Percentiles rank a stretch among this genome's conserved stretches.
Conservation (phyloP, 2,888 invertebrate species). For the Dicyrtomina minuta region DNA sequence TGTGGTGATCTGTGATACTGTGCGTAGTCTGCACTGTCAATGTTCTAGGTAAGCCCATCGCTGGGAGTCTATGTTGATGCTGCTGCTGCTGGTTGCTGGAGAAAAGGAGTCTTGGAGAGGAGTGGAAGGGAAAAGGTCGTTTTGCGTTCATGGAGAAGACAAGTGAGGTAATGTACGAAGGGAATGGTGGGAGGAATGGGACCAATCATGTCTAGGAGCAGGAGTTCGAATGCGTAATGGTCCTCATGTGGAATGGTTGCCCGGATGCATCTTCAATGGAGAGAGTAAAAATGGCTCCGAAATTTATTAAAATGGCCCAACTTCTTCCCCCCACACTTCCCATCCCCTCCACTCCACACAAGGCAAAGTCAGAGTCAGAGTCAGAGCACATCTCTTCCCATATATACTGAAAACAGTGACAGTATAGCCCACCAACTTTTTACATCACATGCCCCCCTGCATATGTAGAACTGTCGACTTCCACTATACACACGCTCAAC, state of each 20-base stretch:
- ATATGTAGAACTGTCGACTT: no score
- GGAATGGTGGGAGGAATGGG: constrained; percentile 30
- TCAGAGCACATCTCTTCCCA: no score
- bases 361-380: no score
- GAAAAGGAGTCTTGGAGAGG: background rate
- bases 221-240: constrained; percentile 28
- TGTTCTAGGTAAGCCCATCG: no score
- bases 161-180: constrained; percentile 11
- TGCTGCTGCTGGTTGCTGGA: background rate
- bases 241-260: constrained; percentile 32
- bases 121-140: constrained; percentile 12
- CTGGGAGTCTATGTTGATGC: no score
- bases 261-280: constrained; percentile 24
- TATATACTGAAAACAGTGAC: no score
- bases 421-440: no score
- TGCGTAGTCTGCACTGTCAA: no score
- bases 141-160: constrained; percentile 20
- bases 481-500: no score
- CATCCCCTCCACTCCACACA: constrained; percentile 11
- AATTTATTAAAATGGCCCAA: constrained; percentile 42
- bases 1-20: no score
- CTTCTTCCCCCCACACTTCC: constrained; percentile 30
- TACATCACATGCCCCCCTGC: no score
- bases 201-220: constrained; percentile 29
- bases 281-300: constrained; percentile 37